Percentiles rank a stretch among this genome's conserved stretches.
These are phyloP conservation scores for Drosophila suboccidentalis DNA, from an alignment of 2,888 invertebrate species.

Conservation along the genomic window DNA sequence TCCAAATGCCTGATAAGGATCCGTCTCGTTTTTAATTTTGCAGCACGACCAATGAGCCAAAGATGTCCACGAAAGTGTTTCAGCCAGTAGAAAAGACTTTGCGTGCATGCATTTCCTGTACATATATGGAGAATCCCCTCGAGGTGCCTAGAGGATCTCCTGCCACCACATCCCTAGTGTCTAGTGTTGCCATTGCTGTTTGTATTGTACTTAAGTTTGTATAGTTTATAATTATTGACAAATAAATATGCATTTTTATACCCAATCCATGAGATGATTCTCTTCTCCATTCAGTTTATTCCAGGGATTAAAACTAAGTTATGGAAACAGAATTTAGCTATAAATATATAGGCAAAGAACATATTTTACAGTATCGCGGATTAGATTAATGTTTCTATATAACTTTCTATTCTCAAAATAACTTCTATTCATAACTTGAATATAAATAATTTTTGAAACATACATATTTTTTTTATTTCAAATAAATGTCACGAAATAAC, in stretches of 20 bases:
- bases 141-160: conserved; percentile 19
- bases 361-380: no score
- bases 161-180: conserved; percentile 54
- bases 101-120: conserved; percentile 59
- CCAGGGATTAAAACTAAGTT: no score
- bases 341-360: no score
- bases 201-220: conserved; percentile 75
- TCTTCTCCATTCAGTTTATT: conserved; percentile 1
- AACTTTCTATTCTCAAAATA: no score
- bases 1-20: conserved; percentile 61
- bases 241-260: conserved; percentile 56
- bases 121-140: conserved; percentile 29
- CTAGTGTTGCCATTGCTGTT: conserved; percentile 69
- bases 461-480: no score
- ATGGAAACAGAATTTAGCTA: no score
- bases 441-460: no score
- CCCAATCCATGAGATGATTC: not conserved
- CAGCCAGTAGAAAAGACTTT: conserved; percentile 56
- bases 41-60: conserved; percentile 76
- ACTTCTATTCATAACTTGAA: not conserved
- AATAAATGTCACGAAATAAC: no score
- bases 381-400: no score
- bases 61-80: conserved; percentile 73
- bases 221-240: conserved; percentile 54
- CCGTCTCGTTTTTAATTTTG: conserved; percentile 6